Evolutionary conservation across 2,797 vertebrate species (phyloP).

Genomic region (Protosalanx chinensis): DNA sequence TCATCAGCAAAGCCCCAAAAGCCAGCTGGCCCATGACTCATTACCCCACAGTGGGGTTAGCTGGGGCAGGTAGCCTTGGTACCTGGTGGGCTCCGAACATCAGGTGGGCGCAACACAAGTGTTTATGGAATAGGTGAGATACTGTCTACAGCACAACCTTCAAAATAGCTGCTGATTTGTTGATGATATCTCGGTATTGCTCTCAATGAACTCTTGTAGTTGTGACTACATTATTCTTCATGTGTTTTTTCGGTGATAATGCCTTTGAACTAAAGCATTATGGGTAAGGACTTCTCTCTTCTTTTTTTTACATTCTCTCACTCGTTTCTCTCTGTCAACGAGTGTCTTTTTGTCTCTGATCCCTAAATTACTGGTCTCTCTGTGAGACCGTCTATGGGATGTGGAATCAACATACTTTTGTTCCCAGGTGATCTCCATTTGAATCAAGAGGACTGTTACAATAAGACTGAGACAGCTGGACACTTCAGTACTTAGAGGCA

Average conservation of each 20-base stretch:
- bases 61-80: background rate
- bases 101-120: background rate
- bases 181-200: background rate
- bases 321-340: slow-evolving; percentile 62
- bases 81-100: background rate
- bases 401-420: slow-evolving; percentile 52
- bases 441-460: slow-evolving; percentile 56
- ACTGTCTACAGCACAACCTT: background rate
- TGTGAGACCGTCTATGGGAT: slow-evolving; percentile 57
- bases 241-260: slow-evolving; percentile 37
- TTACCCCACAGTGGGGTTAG: background rate
- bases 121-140: background rate
- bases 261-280: slow-evolving; percentile 54
- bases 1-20: slow-evolving; percentile 55
- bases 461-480: slow-evolving; percentile 55
- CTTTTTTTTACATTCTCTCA: slow-evolving; percentile 43
- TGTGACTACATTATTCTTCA: background rate
- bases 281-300: slow-evolving; percentile 52
- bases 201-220: no score
- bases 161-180: background rate
- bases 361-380: slow-evolving; percentile 68
- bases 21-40: background rate
- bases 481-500: slow-evolving; percentile 57
- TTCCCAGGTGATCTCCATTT: slow-evolving; percentile 49
- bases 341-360: slow-evolving; percentile 65